phyloP scores from a whole-genome alignment of 2,113 vertebrate genomes.

The Ginglymostoma cirratum region DNA sequence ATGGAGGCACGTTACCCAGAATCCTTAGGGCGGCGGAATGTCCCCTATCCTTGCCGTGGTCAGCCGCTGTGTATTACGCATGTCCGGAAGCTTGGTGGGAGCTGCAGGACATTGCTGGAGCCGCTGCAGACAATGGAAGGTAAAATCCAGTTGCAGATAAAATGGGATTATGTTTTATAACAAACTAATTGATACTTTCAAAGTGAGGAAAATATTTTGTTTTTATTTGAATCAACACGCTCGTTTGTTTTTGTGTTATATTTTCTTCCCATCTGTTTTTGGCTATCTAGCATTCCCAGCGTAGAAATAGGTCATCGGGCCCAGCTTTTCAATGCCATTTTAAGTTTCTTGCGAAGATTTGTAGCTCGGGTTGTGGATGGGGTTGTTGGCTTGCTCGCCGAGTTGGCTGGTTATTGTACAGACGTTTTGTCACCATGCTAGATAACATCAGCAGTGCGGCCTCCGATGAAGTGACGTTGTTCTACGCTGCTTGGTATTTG shows the following conservation, averaged over 20 bases:
- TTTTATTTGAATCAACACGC: not conserved
- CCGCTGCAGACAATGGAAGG: conserved; percentile 10
- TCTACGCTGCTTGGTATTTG: no score
- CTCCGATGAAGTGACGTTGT: no score
- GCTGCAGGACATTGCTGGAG: not conserved
- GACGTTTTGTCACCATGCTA: no score
- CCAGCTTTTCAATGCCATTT: not conserved
- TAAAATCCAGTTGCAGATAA: not conserved
- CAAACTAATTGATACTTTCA: not conserved
- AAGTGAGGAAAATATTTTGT: not conserved
- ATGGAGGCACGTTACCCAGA: not conserved
- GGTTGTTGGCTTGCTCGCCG: no score
- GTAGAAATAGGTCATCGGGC: not conserved
- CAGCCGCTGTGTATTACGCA: not conserved
- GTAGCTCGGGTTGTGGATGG: no score
- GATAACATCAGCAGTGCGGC: no score
- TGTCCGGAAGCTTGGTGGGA: not conserved
- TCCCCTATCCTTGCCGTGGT: not conserved
- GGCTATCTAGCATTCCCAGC: not conserved
- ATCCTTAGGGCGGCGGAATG: not conserved
- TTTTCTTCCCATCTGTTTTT: not conserved
- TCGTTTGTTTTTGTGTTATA: not conserved
- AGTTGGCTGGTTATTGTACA: no score
- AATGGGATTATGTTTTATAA: not conserved
- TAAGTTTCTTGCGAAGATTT: no score